These are phyloP conservation scores for Pseudois nayaur DNA, from an alignment of 2,113 vertebrate species.

Conservation along the genomic window DNA sequence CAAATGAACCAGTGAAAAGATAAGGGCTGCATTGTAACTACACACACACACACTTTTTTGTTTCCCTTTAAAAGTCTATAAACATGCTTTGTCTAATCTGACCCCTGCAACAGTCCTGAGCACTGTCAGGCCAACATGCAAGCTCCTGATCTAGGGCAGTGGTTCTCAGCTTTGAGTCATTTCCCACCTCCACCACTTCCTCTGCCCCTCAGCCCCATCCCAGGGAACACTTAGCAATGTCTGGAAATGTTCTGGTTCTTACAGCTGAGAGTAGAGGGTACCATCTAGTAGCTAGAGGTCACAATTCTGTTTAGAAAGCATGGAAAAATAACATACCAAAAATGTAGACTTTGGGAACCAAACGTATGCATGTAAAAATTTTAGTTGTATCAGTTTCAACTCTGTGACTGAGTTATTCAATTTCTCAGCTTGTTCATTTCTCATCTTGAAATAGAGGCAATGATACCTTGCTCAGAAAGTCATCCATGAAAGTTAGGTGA, in stretches of 20 bases:
- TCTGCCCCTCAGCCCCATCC: not conserved
- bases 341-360: not conserved
- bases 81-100: not conserved
- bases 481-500: not conserved
- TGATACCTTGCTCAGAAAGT: conserved; percentile 13
- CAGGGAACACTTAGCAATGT: not conserved
- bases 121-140: not conserved
- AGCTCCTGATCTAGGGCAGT: not conserved
- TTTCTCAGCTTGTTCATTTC: not conserved
- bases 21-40: not conserved
- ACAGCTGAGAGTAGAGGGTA: not conserved
- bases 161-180: not conserved
- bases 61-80: conserved; percentile 3
- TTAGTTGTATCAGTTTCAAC: not conserved
- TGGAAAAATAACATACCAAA: not conserved
- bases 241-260: not conserved
- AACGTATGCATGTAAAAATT: not conserved
- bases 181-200: not conserved
- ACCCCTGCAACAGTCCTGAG: not conserved
- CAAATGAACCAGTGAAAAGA: not conserved
- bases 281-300: not conserved
- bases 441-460: not conserved
- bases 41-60: not conserved
- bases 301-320: not conserved
- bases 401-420: not conserved